phyloP scores from a whole-genome alignment of 1,140 invertebrate genomes.

The Chelonus insularis region DNA sequence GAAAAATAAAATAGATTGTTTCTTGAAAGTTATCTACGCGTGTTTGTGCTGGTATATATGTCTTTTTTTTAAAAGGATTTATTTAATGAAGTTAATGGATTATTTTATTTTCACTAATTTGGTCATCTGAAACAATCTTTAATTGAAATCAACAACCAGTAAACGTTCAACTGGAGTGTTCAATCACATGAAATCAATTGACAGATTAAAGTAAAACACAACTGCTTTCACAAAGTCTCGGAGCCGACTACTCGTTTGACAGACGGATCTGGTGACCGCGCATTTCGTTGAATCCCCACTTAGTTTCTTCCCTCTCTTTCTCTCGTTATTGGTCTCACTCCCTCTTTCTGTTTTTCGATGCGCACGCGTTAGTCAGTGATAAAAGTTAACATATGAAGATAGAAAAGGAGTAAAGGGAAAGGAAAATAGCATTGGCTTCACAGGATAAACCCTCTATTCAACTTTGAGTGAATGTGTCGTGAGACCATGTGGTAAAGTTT shows the following conservation, averaged over 20 bases:
- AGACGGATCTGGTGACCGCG: conserved; percentile 18
- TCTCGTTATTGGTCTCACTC: not conserved
- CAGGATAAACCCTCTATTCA: not conserved
- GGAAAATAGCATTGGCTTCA: not conserved
- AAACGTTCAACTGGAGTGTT: too few relatives aligned
- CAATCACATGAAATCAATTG: conserved; percentile 15
- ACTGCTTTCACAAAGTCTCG: conserved; percentile 1
- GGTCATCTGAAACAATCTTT: too few relatives aligned
- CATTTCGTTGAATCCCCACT: conserved; percentile 23
- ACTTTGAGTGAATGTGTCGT: not conserved
- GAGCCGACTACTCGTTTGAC: conserved; percentile 24
- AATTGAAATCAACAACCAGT: too few relatives aligned
- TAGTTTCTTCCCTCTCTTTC: not conserved
- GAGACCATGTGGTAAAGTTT: not conserved
- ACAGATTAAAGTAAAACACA: not conserved
- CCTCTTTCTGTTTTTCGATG: too few relatives aligned
- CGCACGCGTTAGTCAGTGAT: conserved; percentile 14
- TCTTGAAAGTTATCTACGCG: too few relatives aligned
- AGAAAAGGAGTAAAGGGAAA: not conserved
- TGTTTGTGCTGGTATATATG: too few relatives aligned
- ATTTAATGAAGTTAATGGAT: too few relatives aligned
- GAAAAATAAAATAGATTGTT: too few relatives aligned
- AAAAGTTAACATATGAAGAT: not conserved
- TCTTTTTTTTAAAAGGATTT: too few relatives aligned
- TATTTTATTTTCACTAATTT: too few relatives aligned